Evolutionary conservation across 2,113 vertebrate genomes (phyloP).

Genomic region (Labeo catla): DNA sequence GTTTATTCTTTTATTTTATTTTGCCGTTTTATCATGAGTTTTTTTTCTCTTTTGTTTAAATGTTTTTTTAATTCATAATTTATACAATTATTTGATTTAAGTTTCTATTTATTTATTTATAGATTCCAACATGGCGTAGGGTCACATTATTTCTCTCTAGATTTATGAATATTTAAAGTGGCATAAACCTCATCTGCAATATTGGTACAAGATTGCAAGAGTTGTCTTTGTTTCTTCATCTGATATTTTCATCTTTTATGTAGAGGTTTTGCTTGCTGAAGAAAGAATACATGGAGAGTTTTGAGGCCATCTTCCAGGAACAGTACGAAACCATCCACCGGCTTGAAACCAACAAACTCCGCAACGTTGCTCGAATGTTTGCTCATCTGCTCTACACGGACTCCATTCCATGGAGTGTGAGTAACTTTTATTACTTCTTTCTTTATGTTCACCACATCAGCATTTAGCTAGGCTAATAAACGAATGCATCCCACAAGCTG

Average conservation of each 20-base stretch:
- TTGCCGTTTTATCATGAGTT: no score
- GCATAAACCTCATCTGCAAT: background rate
- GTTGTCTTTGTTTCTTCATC: background rate
- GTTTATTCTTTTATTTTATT: no score
- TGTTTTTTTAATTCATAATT: background rate
- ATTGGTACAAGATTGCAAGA: background rate
- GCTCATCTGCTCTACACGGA: constrained; percentile 97
- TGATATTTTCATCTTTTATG: background rate
- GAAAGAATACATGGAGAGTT: constrained; percentile 99
- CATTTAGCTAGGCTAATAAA: constrained; percentile 27
- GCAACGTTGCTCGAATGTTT: constrained; percentile 97
- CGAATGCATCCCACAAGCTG: constrained; percentile 8
- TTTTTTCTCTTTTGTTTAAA: background rate
- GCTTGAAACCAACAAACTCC: constrained; percentile 96
- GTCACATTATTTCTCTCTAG: background rate
- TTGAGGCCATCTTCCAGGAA: constrained; percentile 94
- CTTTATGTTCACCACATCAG: background rate
- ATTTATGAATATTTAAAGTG: background rate
- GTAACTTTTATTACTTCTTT: constrained; percentile 61
- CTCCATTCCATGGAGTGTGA: constrained; percentile 97
- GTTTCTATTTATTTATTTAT: background rate
- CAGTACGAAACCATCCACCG: constrained; percentile 98
- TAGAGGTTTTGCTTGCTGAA: constrained; percentile 97
- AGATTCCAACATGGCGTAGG: background rate
- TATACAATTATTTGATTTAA: background rate